These are phyloP conservation scores for Aphis craccivora DNA, from an alignment of 1,140 invertebrate genomes.

Conservation along the genomic window DNA sequence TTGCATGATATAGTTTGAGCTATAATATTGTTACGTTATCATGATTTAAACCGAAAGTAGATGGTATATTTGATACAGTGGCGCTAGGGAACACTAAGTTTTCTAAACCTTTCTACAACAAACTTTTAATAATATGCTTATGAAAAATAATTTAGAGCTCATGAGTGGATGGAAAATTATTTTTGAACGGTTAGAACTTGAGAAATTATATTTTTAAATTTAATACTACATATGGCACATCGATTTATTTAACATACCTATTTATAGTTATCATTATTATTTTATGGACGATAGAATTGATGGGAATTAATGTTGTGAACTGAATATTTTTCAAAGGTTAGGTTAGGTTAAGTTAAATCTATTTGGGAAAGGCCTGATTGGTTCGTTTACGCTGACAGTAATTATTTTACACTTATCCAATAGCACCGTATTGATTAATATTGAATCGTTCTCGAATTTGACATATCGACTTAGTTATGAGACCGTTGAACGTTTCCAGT, in stretches of 20 bases:
- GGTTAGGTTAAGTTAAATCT: too few relatives aligned
- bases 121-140: neutral
- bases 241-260: neutral
- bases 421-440: neutral
- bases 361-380: too few relatives aligned
- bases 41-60: neutral
- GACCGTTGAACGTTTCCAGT: neutral
- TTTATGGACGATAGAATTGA: neutral
- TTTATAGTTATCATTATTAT: neutral
- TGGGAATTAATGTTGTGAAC: neutral
- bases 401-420: neutral
- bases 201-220: neutral
- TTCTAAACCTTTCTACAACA: neutral
- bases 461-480: neutral
- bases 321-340: too few relatives aligned
- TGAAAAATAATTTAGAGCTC: neutral
- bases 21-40: neutral
- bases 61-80: neutral
- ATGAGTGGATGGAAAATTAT: neutral
- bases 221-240: neutral
- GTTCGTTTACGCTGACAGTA: neutral
- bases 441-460: neutral
- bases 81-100: neutral
- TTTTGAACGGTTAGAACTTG: neutral
- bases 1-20: too few relatives aligned